Base-by-base conservation (phyloP, 2,113 vertebrate genomes). In the Catharus fuscescens region DNA sequence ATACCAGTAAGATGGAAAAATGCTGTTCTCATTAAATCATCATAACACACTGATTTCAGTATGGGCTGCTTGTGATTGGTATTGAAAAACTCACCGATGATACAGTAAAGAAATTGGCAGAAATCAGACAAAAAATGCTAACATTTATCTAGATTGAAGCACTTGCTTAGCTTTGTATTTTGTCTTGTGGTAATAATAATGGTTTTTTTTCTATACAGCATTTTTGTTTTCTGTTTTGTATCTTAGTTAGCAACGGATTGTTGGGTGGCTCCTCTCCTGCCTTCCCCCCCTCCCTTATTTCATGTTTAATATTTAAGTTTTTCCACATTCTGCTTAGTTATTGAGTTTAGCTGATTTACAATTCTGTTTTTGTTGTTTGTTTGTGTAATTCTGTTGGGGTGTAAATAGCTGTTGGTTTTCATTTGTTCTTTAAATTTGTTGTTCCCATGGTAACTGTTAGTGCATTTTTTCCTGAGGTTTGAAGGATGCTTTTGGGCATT, bases 371-470 rank as follows among this genome's bases (percentile, higher is more conserved):
- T 97, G 95, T 86, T 96, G 78, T 97, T 96, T 97, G 92, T 95
- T 97, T 97, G 88, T 96, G 73, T 90, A 79, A 86, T 95, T 97
- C 85, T 83, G 79, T 96, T 95, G 92, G 96, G 90, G 95, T 98
- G 77, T 96, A 97, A 97, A 97, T 95, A 96, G 95, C 93, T 96
- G 91, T 93, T 92, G 86, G 28, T 34, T 91, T 97, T 97, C 95
- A 98, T 92, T 95, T 93, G 87, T 96, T 96, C 96, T 83, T 97
- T 98, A 97, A 97, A 98, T 96, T 97, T 94, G 87, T 92, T 94
- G 95, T 97, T 98, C 64, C 97, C 94, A 97, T 98, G 91, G 97
- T 93, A 97, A 98, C 91, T 81, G 95, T 95, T 83, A 96, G 95
- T 77, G 77, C 70, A 50, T 92, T 93, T 95, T 97, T 96, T 95